These are phyloP conservation scores for Apocheima hispidaria DNA, from an alignment of 2,888 invertebrate species.

Conservation along the genomic window DNA sequence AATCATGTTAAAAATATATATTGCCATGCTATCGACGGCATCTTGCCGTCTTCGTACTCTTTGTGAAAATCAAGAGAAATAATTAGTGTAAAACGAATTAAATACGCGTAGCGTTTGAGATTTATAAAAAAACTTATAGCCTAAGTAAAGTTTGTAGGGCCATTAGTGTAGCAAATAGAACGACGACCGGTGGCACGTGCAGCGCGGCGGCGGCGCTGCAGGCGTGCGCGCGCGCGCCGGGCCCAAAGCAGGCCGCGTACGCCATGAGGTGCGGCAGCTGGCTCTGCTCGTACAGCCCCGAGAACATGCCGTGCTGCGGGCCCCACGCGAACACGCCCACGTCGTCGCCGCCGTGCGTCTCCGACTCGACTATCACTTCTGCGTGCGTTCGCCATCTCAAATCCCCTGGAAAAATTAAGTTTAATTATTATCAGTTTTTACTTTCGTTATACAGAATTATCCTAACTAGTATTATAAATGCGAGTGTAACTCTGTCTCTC, in stretches of 20 bases:
- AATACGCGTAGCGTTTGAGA: background rate
- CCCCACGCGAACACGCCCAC: slow-evolving; percentile 90
- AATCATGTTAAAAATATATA: too few species aligned
- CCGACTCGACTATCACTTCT: slow-evolving; percentile 84
- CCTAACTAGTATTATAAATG: too few species aligned
- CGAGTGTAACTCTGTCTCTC: too few species aligned
- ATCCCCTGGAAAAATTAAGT: slow-evolving; percentile 38
- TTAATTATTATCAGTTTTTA: background rate
- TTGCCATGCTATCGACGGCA: too few species aligned
- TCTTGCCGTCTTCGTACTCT: too few species aligned
- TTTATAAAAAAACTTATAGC: background rate
- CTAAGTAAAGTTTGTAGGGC: background rate
- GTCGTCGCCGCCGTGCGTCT: slow-evolving; percentile 93
- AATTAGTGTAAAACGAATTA: too few species aligned
- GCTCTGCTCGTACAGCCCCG: slow-evolving; percentile 91
- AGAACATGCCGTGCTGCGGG: slow-evolving; percentile 90
- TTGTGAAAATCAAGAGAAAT: too few species aligned
- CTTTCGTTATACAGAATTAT: background rate
- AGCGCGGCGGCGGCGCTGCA: slow-evolving; percentile 51
- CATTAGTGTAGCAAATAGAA: background rate
- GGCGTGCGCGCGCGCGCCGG: slow-evolving; percentile 64
- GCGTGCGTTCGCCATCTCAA: slow-evolving; percentile 64
- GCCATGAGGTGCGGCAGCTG: slow-evolving; percentile 92
- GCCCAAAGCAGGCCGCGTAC: slow-evolving; percentile 90
- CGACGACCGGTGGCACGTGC: background rate